Conservation (phyloP, 2,797 vertebrate species). For the Protonibea diacanthus region DNA sequence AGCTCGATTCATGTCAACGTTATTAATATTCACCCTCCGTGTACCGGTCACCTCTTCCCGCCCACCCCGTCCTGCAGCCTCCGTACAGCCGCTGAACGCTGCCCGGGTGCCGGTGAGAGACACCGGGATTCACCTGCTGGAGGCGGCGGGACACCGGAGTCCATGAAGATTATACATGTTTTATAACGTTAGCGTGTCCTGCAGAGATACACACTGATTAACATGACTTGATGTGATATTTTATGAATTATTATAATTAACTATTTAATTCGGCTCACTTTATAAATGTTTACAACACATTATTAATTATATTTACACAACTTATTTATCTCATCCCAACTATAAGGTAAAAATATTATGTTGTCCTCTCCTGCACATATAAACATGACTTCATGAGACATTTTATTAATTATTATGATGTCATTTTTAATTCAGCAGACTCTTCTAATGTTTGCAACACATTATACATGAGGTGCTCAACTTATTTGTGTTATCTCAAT, state of each 20-base stretch:
- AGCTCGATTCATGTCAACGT: neutral
- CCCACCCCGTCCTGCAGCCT: neutral
- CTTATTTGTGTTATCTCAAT: no score
- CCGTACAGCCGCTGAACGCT: neutral
- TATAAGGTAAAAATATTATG: no score
- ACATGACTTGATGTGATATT: rapidly evolving
- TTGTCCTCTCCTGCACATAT: rapidly evolving
- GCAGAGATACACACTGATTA: rapidly evolving
- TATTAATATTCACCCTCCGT: neutral
- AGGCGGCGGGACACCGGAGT: neutral
- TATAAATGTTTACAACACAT: neutral
- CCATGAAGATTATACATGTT: rapidly evolving
- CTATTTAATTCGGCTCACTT: slow-evolving; percentile 9
- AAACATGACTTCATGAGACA: rapidly evolving
- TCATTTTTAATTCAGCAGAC: neutral
- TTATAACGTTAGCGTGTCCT: neutral
- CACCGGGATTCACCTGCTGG: neutral
- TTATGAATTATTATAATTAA: neutral
- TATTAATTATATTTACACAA: neutral
- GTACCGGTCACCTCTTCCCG: neutral
- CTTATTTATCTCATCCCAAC: neutral
- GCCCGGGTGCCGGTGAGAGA: neutral
- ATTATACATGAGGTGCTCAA: no score
- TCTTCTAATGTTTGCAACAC: neutral
- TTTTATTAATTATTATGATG: neutral